Percentiles rank a stretch among this genome's conserved stretches.
phyloP scores from a whole-genome alignment of 2,888 invertebrate species.

The Sialis lutaria region DNA sequence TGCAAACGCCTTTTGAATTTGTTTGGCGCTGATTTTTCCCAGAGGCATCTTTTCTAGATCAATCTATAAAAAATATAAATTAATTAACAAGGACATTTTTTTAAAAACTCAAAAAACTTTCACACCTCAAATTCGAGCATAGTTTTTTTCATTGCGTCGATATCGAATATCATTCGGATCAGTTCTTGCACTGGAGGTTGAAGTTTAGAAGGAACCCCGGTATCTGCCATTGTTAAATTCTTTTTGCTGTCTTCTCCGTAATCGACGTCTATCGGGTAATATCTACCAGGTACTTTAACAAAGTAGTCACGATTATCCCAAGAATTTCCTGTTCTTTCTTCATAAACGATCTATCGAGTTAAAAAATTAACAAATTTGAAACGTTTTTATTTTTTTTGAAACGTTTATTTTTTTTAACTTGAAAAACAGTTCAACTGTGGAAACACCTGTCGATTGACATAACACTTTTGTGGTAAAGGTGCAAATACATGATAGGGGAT shows the following conservation, averaged over 20 bases:
- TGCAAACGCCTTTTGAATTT: slow-evolving; percentile 70
- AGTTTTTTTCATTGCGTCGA: slow-evolving; percentile 78
- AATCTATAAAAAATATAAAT: slow-evolving; percentile 29
- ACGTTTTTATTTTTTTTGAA: no score
- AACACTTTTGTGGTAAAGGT: no score
- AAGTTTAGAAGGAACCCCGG: slow-evolving; percentile 41
- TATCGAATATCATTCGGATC: slow-evolving; percentile 75
- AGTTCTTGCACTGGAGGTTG: slow-evolving; percentile 63
- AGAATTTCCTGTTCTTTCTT: slow-evolving; percentile 68
- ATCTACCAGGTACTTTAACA: slow-evolving; percentile 46
- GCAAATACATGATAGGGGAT: no score
- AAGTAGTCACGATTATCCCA: slow-evolving; percentile 56
- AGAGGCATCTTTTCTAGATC: slow-evolving; percentile 97
- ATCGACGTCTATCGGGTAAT: slow-evolving; percentile 82
- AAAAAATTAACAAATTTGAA: no score
- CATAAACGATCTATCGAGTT: slow-evolving; percentile 16
- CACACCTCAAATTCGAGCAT: slow-evolving; percentile 81
- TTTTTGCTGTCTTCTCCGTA: slow-evolving; percentile 27
- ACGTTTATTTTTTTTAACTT: no score
- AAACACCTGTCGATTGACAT: no score
- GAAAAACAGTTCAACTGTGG: no score
- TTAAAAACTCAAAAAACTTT: background rate
- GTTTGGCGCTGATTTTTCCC: slow-evolving; percentile 83
- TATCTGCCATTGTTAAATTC: slow-evolving; percentile 23
- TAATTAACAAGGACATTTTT: background rate